Conservation (phyloP, 2,797 vertebrate species). For the Telmatherina bonti region DNA sequence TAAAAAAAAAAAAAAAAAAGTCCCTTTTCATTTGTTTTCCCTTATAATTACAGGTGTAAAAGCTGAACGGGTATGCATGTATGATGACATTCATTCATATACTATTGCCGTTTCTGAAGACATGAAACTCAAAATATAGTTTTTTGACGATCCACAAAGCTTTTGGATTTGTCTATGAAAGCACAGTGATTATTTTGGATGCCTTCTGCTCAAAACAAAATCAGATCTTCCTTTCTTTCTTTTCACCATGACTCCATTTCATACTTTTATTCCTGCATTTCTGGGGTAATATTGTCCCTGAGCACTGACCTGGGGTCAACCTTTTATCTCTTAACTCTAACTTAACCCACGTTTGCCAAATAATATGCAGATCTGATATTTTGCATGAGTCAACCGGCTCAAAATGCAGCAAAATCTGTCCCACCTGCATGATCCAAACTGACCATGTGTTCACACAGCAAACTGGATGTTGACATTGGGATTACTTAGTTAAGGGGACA, state of each 20-base stretch:
- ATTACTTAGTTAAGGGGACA: constrained; percentile 10
- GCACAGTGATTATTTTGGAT: constrained; percentile 75
- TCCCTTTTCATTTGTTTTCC: constrained; percentile 9
- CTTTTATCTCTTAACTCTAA: constrained; percentile 44
- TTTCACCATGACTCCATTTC: constrained; percentile 3
- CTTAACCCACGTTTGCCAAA: constrained; percentile 20
- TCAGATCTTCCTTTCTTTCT: constrained; percentile 19
- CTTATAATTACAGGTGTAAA: constrained; percentile 12
- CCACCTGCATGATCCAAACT: constrained; percentile 10
- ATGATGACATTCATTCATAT: constrained; percentile 58
- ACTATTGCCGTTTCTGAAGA: constrained; percentile 61
- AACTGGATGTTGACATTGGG: background rate
- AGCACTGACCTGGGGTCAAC: constrained; percentile 68
- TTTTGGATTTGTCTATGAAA: constrained; percentile 57
- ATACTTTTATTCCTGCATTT: constrained; percentile 55
- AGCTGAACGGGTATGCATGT: constrained; percentile 32
- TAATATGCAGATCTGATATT: constrained; percentile 30
- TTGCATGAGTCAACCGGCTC: background rate
- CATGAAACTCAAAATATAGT: constrained; percentile 43
- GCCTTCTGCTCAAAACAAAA: constrained; percentile 37
- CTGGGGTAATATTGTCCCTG: constrained; percentile 70
- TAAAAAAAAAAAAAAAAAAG: background rate
- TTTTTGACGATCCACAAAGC: constrained; percentile 39
- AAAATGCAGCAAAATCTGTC: constrained; percentile 24
- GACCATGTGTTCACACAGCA: constrained; percentile 3